Conservation (phyloP, 2,888 invertebrate genomes). For the Oxyscelio sp. region DNA sequence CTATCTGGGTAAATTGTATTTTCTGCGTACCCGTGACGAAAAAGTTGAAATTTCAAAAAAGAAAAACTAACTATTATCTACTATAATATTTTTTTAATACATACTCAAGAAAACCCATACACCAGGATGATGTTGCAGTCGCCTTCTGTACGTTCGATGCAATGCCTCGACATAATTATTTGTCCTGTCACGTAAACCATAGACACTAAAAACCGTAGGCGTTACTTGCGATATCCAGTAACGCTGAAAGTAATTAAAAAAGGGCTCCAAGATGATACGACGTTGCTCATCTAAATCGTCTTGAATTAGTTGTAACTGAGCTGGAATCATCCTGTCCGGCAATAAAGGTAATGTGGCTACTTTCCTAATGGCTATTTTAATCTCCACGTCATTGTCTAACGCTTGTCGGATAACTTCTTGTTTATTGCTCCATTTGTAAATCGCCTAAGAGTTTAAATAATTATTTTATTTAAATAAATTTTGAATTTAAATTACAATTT, state of each 20-base stretch:
- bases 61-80: no score
- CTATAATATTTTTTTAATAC: no score
- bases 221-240: background rate
- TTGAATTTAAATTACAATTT: no score
- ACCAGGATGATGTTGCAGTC: background rate
- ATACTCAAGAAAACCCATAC: background rate
- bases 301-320: background rate
- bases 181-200: background rate
- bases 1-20: no score
- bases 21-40: no score
- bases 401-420: background rate
- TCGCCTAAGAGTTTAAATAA: no score
- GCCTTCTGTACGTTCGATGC: background rate
- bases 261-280: background rate
- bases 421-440: background rate
- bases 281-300: background rate
- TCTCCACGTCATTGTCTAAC: background rate
- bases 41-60: no score
- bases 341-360: background rate
- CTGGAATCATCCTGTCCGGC: background rate
- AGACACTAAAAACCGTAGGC: background rate
- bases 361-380: background rate
- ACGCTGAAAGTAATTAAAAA: background rate
- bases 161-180: background rate
- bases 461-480: no score